Conservation (phyloP, 2,797 vertebrate species). For the Mallotus villosus region DNA sequence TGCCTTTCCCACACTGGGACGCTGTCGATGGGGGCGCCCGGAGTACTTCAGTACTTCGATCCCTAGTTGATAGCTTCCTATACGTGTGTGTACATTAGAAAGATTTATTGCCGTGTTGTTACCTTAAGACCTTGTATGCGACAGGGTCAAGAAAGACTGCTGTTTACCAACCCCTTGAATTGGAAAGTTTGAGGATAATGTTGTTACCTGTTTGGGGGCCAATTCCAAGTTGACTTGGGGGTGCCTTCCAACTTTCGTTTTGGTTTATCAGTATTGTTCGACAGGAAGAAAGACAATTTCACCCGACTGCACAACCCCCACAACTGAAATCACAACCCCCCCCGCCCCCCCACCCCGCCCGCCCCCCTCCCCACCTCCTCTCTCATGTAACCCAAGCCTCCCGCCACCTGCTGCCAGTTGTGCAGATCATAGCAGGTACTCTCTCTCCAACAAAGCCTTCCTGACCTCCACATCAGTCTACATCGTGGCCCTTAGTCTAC, state of each 20-base stretch:
- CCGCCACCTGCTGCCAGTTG: conserved; percentile 58
- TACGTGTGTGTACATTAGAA: neutral
- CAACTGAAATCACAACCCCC: conserved; percentile 28
- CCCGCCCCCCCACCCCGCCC: neutral
- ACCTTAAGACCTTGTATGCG: neutral
- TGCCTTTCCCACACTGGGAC: conserved; percentile 29
- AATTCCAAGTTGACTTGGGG: too few species aligned
- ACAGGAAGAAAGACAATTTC: conserved; percentile 16
- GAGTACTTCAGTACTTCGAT: too few species aligned
- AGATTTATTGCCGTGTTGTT: neutral
- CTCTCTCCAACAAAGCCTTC: conserved; percentile 46
- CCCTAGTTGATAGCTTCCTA: neutral
- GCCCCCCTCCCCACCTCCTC: neutral
- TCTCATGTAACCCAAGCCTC: conserved; percentile 57
- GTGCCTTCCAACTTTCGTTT: too few species aligned
- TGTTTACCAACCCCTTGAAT: neutral
- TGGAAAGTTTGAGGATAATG: too few species aligned
- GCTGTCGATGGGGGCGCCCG: neutral
- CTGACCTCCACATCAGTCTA: conserved; percentile 52
- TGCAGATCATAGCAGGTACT: conserved; percentile 25
- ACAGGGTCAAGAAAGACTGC: neutral
- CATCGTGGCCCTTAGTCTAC: conserved; percentile 31
- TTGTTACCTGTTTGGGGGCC: too few species aligned
- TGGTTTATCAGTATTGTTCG: neutral
- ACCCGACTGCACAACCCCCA: conserved; percentile 36